These are phyloP conservation scores for Polymixis lichenea DNA, from an alignment of 2,888 invertebrate genomes.

Conservation along the genomic window DNA sequence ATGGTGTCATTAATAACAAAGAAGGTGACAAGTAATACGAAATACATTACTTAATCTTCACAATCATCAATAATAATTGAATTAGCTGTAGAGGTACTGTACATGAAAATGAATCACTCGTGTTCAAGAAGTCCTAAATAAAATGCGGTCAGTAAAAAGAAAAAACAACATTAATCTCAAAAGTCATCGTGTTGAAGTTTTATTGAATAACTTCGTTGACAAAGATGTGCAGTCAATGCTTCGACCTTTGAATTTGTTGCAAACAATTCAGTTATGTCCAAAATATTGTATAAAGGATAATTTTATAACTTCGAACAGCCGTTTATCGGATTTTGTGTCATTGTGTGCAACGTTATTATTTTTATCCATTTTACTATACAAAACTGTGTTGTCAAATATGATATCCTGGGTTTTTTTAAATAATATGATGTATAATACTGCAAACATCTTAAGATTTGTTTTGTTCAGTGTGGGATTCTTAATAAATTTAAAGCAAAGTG, in stretches of 20 bases:
- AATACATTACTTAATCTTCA: neutral
- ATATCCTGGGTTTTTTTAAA: neutral
- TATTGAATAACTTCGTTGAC: constrained; percentile 13
- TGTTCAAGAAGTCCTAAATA: neutral
- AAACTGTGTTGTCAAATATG: rapidly evolving
- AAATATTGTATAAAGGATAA: neutral
- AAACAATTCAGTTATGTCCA: constrained; percentile 15
- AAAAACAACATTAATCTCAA: too few species aligned
- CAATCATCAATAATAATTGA: neutral
- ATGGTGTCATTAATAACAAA: neutral
- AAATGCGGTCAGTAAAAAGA: neutral
- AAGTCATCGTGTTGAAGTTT: neutral
- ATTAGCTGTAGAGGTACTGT: neutral
- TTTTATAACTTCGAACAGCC: constrained; percentile 5
- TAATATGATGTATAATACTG: too few species aligned
- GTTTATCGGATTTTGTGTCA: neutral
- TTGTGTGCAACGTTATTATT: neutral
- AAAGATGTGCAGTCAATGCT: constrained; percentile 28
- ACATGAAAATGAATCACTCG: neutral
- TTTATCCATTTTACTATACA: neutral
- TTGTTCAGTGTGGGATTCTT: neutral
- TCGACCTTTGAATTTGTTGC: constrained; percentile 15
- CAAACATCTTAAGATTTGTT: neutral
- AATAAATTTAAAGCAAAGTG: neutral
- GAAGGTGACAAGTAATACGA: neutral